Evolutionary conservation across 2,888 invertebrate genomes (phyloP), one percentile per base, ranked within the genome.

Genomic region (Sabatieria punctata): DNA sequence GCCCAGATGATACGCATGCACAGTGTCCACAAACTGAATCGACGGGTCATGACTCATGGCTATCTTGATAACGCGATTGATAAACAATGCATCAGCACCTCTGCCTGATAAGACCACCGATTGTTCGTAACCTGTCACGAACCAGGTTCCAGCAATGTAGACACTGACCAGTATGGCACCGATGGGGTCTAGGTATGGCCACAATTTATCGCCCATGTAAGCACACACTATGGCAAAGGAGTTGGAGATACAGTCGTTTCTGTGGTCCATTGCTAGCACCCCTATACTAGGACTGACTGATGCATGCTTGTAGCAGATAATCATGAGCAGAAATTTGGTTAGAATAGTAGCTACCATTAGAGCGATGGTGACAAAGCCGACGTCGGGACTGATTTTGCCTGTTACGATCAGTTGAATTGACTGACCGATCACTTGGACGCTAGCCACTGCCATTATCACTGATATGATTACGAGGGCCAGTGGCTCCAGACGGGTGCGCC

Each of bases 1-100:
- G 11, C 72, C 72, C 50, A 67, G 71, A 55, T 72, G 71, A 54
- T 71, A 73, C 3, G 71, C 72, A 39, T 69, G 61, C 18, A 71
- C 70, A 0, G 71, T 72, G 57, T 72, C 72, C 23, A 72, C 57
- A 46, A 54, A 57, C 15, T 55, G 50, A 41, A 64, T 61, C 4
- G 56, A 47, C 2, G 48, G 43, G 48, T 63, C 59, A 48, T 64
- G 65, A 25, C 61, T 57, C 11, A 64, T 54, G 47, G 59, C 60
- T 27, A 65, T 57, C 45, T 64, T 60, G 39, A 65, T 58, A 38
- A 64, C 62, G 6, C 65, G 48, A 47, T 65, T 65, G 53, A 65
- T 65, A 47, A 64, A 58, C 30, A 57, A 62, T 3, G 64, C 61
- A 19, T 52, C 51, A 30, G 64, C 64, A 1, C 57, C 53, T 40